Evolutionary conservation across 2,113 vertebrate genomes (phyloP).

Genomic region (Callionymus lyra): DNA sequence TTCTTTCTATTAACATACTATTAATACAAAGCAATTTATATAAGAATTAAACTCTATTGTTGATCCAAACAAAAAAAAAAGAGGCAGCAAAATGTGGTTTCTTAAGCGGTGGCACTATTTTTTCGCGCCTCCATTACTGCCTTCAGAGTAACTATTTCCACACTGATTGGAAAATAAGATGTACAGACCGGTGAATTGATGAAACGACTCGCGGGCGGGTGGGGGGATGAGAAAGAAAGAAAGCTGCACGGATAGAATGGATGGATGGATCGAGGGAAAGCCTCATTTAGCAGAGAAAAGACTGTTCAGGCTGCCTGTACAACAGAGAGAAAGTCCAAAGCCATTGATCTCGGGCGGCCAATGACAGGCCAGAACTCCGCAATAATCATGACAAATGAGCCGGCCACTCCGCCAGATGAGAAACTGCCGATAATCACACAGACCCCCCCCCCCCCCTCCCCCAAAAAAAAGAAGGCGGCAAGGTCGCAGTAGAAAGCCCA

Average conservation of each 20-base stretch:
- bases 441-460: constrained; percentile 23
- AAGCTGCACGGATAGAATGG: constrained; percentile 39
- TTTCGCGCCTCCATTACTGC: too few relatives aligned
- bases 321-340: constrained; percentile 92
- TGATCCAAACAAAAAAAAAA: too few relatives aligned
- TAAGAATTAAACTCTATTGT: too few relatives aligned
- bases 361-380: constrained; percentile 99
- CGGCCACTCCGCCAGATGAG: constrained; percentile 77
- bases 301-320: constrained; percentile 90
- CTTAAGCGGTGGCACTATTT: constrained; percentile 8
- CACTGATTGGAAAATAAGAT: constrained; percentile 88
- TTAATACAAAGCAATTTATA: too few relatives aligned
- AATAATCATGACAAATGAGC: constrained; percentile 99
- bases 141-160: constrained; percentile 65
- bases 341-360: constrained; percentile 98
- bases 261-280: constrained; percentile 67
- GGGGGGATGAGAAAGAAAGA: constrained; percentile 34
- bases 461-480: constrained; percentile 76
- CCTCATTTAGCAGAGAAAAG: constrained; percentile 91
- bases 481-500: constrained; percentile 70
- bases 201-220: constrained; percentile 53
- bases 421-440: constrained; percentile 90
- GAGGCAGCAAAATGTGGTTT: too few relatives aligned
- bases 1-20: too few relatives aligned
- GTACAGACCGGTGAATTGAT: constrained; percentile 86